Percentiles rank a stretch among this genome's conserved stretches.
Conservation (phyloP, 2,888 invertebrate species). For the Netelia inedita region DNA sequence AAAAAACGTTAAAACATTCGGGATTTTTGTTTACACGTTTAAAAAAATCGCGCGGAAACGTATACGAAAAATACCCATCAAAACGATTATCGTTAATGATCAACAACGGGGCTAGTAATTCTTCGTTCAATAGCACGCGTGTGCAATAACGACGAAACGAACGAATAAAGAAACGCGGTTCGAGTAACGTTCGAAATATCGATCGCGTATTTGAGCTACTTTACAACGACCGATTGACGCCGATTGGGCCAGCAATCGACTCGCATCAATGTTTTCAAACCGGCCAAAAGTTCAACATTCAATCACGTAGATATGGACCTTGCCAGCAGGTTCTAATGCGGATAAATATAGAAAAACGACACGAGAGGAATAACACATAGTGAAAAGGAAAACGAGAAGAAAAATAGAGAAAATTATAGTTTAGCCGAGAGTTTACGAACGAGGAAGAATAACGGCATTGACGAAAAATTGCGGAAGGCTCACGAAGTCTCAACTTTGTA, state of each 20-base stretch:
- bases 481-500: neutral
- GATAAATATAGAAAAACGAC: slow-evolving; percentile 41
- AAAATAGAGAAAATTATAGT: neutral
- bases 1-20: neutral
- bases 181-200: neutral
- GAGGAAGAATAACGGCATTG: neutral
- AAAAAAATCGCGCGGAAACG: neutral
- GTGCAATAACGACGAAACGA: neutral
- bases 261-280: slow-evolving; percentile 28
- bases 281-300: slow-evolving; percentile 45
- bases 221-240: slow-evolving; percentile 61
- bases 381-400: slow-evolving; percentile 9
- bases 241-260: slow-evolving; percentile 80
- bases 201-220: slow-evolving; percentile 38
- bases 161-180: neutral
- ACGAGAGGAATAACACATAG: neutral
- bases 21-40: neutral
- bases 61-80: slow-evolving; percentile 1
- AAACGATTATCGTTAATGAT: slow-evolving; percentile 22
- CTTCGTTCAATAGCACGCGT: slow-evolving; percentile 3
- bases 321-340: slow-evolving; percentile 73
- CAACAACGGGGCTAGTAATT: slow-evolving; percentile 13
- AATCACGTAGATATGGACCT: slow-evolving; percentile 64
- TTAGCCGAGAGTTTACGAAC: neutral
- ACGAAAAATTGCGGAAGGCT: neutral